Conservation (phyloP, 2,888 invertebrate genomes). For the Calliphora vomitoria region DNA sequence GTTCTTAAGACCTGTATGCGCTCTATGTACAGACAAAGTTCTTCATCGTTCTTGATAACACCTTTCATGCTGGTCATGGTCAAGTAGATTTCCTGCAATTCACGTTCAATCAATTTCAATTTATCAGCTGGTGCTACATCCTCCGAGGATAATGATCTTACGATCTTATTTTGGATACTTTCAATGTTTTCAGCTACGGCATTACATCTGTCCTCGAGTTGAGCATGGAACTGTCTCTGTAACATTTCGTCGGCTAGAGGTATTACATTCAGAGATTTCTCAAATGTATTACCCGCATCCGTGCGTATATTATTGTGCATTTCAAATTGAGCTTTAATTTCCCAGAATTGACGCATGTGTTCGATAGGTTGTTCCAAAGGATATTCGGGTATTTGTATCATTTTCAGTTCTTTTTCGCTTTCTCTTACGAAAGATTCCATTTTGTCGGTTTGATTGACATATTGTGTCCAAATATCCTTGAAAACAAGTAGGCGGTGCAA, state of each 20-base stretch:
- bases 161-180: slow-evolving; percentile 88
- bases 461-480: slow-evolving; percentile 91
- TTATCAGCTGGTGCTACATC: slow-evolving; percentile 91
- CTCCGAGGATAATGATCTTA: slow-evolving; percentile 89
- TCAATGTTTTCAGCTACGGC: slow-evolving; percentile 88
- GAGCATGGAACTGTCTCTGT: slow-evolving; percentile 91
- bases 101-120: slow-evolving; percentile 90
- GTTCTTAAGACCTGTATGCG: slow-evolving; percentile 91
- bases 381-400: slow-evolving; percentile 88
- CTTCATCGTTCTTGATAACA: slow-evolving; percentile 93
- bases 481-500: slow-evolving; percentile 90
- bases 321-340: slow-evolving; percentile 94
- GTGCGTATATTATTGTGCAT: slow-evolving; percentile 91
- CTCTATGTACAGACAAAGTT: slow-evolving; percentile 92
- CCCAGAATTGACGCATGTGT: slow-evolving; percentile 94
- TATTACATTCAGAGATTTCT: slow-evolving; percentile 91
- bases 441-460: slow-evolving; percentile 90
- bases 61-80: slow-evolving; percentile 90
- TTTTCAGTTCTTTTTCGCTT: slow-evolving; percentile 89
- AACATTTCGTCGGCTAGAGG: slow-evolving; percentile 94
- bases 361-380: slow-evolving; percentile 87
- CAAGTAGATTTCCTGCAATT: slow-evolving; percentile 89
- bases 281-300: slow-evolving; percentile 90
- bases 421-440: slow-evolving; percentile 91
- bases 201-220: slow-evolving; percentile 91